These are phyloP conservation scores for Lasioglossum baleicum DNA, from an alignment of 1,140 invertebrate species.

Conservation along the genomic window DNA sequence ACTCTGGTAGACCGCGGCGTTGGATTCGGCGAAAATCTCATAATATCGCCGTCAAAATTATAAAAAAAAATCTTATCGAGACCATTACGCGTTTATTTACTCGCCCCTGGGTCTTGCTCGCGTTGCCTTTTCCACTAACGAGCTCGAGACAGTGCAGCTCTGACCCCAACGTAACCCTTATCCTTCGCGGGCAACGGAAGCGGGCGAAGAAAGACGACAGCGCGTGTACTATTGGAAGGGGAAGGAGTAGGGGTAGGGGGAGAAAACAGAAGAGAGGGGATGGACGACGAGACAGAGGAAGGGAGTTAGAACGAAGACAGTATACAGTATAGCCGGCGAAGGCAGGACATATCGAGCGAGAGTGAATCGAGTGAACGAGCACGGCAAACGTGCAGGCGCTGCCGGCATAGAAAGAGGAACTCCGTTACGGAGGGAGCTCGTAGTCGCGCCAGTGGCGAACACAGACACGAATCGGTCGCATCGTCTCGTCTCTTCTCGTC, in stretches of 20 bases:
- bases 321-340: conserved; percentile 36
- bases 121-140: neutral
- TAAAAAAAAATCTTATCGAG: too few relatives aligned
- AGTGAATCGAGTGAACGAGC: conserved; percentile 10
- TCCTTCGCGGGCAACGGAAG: conserved; percentile 11
- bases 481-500: conserved; percentile 33
- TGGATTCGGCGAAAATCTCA: too few relatives aligned
- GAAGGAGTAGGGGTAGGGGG: neutral
- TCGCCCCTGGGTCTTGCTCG: neutral
- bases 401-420: conserved; percentile 56
- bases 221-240: neutral
- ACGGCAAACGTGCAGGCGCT: conserved; percentile 4
- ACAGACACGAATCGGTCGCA: conserved; percentile 60
- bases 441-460: conserved; percentile 59
- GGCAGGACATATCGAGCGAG: conserved; percentile 60
- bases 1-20: too few relatives aligned
- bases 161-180: neutral
- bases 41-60: too few relatives aligned
- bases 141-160: neutral
- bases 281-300: neutral
- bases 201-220: neutral
- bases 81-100: neutral
- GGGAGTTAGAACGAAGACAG: conserved; percentile 54
- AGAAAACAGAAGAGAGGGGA: neutral
- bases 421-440: too few relatives aligned